phyloP scores from a whole-genome alignment of 1,140 invertebrate genomes.

The Lysiphlebus fabarum region DNA sequence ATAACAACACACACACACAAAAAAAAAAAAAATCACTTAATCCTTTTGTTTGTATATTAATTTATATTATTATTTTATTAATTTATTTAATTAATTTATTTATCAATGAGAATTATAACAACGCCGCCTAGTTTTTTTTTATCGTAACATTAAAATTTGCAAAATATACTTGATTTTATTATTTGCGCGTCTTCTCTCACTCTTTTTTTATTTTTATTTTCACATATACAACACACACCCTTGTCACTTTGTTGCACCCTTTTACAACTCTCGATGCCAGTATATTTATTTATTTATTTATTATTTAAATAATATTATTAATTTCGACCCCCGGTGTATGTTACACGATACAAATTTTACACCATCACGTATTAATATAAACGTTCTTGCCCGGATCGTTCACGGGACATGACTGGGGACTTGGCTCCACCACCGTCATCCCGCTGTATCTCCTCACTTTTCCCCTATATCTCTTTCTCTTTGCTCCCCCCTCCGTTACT shows the following conservation, averaged over 20 bases:
- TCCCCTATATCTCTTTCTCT: not conserved
- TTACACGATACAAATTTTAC: too few species aligned
- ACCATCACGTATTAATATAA: constrained; percentile 22
- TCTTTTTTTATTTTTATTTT: constrained; percentile 7
- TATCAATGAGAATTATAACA: not conserved
- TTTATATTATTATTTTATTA: too few species aligned
- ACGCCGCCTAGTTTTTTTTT: not conserved
- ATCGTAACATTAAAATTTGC: constrained; percentile 1
- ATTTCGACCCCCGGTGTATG: too few species aligned
- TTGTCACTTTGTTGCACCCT: constrained; percentile 25
- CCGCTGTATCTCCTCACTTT: constrained; percentile 23
- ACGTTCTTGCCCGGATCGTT: constrained; percentile 49
- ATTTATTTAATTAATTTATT: too few species aligned
- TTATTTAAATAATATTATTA: too few species aligned
- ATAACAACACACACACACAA: not conserved
- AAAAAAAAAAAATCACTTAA: too few species aligned
- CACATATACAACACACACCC: constrained; percentile 25
- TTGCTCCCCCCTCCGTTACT: constrained; percentile 6
- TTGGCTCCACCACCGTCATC: constrained; percentile 34
- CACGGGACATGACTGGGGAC: constrained; percentile 51
- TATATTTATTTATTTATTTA: constrained; percentile 22
- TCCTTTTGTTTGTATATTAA: too few species aligned
- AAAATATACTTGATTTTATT: not conserved
- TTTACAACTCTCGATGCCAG: constrained; percentile 31
- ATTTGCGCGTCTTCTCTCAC: not conserved